Evolutionary conservation across 1,140 invertebrate species (phyloP), one percentile per base, ranked within the genome.

Genomic region (Nasonia giraulti): DNA sequence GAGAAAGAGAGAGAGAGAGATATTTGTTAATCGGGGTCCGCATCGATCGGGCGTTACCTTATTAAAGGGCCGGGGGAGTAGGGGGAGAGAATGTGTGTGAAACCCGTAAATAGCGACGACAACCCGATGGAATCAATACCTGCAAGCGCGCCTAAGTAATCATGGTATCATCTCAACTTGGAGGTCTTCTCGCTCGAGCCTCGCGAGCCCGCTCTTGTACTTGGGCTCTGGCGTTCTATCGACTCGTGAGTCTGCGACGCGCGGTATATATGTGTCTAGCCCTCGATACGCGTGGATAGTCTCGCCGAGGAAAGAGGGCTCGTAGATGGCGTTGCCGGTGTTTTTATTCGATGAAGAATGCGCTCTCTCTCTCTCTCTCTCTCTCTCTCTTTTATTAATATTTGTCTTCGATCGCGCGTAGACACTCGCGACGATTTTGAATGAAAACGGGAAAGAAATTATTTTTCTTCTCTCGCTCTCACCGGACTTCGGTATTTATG

Each of bases 91-190:
- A 88, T 91, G 90, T 91, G 91, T 90, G 89, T 89, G 92, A 93
- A 93, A 92, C 92, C 92, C 87, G 89, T 93, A 88, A 92, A 92
- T 92, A 88, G 90, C 91, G 89, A 89, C 89, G 89, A 89, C 89
- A 88, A 89, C 86, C 89, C 91, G 90, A 92, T 92, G 91, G 91
- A 93, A 93, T 93, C 92, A 92, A 93, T 93, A 93, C 91, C 89
- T 91, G 87, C 86, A 90, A 86, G 85, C 80, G 83, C 87, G 89
- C 90, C 91, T 91, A 90, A 92, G 91, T 92, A 92, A 92, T 93
- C 92, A 93, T 91, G 91, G 92, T 92, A 93, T 93, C 91, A 92
- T 92, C 90, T 91, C 91, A 90, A 93, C 92, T 93, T 92, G 92
- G 89, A 87, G 91, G 92, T 91, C 92, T 93, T 93, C 92, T 89